A percentile compares a stretch with the other conserved stretches of the same genome.
These are phyloP conservation scores for Cebidichthys violaceus DNA, from an alignment of 2,113 vertebrate genomes.

Conservation along the genomic window DNA sequence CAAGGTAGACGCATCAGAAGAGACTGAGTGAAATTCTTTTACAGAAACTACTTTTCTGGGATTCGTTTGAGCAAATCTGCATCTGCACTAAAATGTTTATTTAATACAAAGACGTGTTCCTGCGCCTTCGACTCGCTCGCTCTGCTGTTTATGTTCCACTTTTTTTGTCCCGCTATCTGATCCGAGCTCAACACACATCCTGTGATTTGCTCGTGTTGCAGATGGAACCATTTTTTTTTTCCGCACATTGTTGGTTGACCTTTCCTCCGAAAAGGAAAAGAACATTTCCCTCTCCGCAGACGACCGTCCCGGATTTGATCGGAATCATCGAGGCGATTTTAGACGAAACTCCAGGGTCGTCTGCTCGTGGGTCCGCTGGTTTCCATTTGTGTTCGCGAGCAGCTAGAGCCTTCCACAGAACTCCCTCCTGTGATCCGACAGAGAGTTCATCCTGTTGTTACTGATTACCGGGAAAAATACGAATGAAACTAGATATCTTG, in stretches of 20 bases:
- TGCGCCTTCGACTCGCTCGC: conserved; percentile 31
- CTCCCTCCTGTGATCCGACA: conserved; percentile 56
- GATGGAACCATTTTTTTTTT: conserved; percentile 72
- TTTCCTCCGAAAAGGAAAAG: conserved; percentile 60
- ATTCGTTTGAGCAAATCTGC: conserved; percentile 18
- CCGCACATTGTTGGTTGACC: conserved; percentile 56
- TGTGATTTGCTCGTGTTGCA: conserved; percentile 45
- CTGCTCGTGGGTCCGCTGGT: conserved; percentile 68
- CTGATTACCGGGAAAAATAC: conserved; percentile 58
- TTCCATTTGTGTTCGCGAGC: conserved; percentile 64
- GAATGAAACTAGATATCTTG: conserved; percentile 42
- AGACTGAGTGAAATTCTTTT: background rate
- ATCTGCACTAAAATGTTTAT: conserved; percentile 9
- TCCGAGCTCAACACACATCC: conserved; percentile 50
- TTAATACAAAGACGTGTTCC: conserved; percentile 25
- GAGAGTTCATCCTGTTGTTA: conserved; percentile 69
- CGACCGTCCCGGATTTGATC: conserved; percentile 64
- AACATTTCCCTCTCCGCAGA: conserved; percentile 42
- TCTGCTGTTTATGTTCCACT: conserved; percentile 58
- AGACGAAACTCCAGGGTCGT: conserved; percentile 61
- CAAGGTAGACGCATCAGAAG: background rate
- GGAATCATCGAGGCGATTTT: conserved; percentile 62
- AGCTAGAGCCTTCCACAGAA: conserved; percentile 57
- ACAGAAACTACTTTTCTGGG: background rate
- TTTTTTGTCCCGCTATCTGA: conserved; percentile 58